These are phyloP conservation scores for Listronotus bonariensis DNA, from an alignment of 1,140 invertebrate genomes.

Conservation along the genomic window DNA sequence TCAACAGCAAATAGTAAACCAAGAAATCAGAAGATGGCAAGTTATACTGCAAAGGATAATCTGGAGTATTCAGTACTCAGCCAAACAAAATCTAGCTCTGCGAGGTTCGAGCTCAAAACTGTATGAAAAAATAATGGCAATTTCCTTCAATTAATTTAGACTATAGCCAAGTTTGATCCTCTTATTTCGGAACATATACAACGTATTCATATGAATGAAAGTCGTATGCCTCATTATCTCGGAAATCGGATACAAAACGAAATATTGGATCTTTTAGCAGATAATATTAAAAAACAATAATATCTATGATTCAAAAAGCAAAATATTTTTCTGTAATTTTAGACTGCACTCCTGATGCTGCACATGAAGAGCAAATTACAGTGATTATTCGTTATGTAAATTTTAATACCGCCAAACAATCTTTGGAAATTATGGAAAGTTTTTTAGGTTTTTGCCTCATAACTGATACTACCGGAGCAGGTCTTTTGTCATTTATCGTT, in stretches of 20 bases:
- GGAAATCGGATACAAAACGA: slow-evolving; percentile 43
- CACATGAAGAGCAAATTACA: slow-evolving; percentile 35
- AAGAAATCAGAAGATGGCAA: slow-evolving; percentile 40
- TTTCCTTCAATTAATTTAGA: slow-evolving; percentile 47
- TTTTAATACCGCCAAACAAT: slow-evolving; percentile 23
- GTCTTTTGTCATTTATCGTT: slow-evolving; percentile 24
- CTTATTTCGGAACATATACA: slow-evolving; percentile 38
- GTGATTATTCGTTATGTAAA: slow-evolving; percentile 27
- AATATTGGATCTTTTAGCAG: slow-evolving; percentile 36
- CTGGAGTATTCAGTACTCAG: slow-evolving; percentile 38
- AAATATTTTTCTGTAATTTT: slow-evolving; percentile 39
- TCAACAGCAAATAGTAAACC: too few species aligned
- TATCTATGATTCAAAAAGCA: too few species aligned
- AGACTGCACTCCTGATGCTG: slow-evolving; percentile 40
- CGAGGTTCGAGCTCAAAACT: slow-evolving; percentile 35
- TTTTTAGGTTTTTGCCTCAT: too few species aligned
- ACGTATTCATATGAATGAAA: background rate
- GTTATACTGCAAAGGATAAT: slow-evolving; percentile 42
- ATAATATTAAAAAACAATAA: slow-evolving; percentile 7
- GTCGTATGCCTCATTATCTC: slow-evolving; percentile 36
- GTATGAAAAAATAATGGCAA: slow-evolving; percentile 44
- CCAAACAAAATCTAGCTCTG: slow-evolving; percentile 43
- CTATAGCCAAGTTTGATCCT: slow-evolving; percentile 45
- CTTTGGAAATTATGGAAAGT: slow-evolving; percentile 34
- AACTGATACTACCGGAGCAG: slow-evolving; percentile 32